Conservation (phyloP, 1,140 invertebrate species). For the Diorhabda sublineata region DNA sequence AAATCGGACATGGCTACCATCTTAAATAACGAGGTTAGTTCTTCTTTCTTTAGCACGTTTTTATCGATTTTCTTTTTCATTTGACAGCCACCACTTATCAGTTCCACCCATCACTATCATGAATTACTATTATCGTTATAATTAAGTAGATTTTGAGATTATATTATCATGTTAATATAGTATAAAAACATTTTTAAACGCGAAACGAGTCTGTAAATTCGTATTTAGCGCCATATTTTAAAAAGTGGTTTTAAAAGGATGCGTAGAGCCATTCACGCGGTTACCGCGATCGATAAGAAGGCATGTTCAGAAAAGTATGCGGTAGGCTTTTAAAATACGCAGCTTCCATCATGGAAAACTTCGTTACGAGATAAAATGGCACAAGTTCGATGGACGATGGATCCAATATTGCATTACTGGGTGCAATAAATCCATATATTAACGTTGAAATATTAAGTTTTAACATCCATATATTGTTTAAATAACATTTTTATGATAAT, state of each 20-base stretch:
- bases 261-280: constrained; percentile 9
- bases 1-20: not conserved
- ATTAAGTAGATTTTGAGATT: too few relatives aligned
- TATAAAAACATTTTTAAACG: too few relatives aligned
- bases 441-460: too few relatives aligned
- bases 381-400: too few relatives aligned
- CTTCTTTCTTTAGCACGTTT: not conserved
- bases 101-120: too few relatives aligned
- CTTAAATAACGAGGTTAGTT: constrained; percentile 5
- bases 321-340: not conserved
- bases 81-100: not conserved
- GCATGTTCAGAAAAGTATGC: constrained; percentile 1
- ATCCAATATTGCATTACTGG: too few relatives aligned
- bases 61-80: not conserved
- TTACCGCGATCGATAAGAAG: constrained; percentile 5
- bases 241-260: constrained; percentile 6
- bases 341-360: not conserved
- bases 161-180: too few relatives aligned
- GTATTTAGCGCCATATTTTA: constrained; percentile 8
- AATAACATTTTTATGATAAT: too few relatives aligned
- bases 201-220: not conserved
- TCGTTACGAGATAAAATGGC: not conserved
- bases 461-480: too few relatives aligned
- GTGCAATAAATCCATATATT: too few relatives aligned
- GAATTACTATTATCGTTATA: too few relatives aligned